Percentiles rank a stretch among this genome's conserved stretches.
Conservation (phyloP, 1,140 invertebrate genomes). For the Chironomus striatipennis region DNA sequence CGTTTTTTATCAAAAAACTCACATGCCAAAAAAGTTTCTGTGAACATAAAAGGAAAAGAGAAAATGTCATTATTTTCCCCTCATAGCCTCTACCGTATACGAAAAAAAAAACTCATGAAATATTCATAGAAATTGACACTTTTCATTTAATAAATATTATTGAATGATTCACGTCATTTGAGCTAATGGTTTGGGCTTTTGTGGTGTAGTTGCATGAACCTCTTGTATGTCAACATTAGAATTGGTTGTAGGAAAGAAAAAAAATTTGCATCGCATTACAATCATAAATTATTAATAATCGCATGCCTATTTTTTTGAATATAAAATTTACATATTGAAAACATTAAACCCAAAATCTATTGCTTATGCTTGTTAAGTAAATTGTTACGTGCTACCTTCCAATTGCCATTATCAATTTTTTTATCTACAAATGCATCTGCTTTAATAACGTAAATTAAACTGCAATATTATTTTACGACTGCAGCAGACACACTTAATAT, state of each 20-base stretch:
- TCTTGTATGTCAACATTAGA: background rate
- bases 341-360: background rate
- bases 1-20: background rate
- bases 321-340: background rate
- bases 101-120: background rate
- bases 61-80: background rate
- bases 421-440: background rate
- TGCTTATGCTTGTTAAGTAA: slow-evolving; percentile 7
- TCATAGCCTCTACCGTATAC: background rate
- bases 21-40: background rate
- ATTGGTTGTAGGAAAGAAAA: background rate
- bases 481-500: no score
- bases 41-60: slow-evolving; percentile 7
- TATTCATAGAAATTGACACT: slow-evolving; percentile 9
- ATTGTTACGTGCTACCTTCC: background rate
- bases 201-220: background rate
- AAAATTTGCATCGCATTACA: background rate
- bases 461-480: background rate
- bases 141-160: slow-evolving; percentile 6
- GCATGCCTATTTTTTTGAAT: background rate
- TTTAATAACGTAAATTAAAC: background rate
- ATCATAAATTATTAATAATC: slow-evolving; percentile 15
- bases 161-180: background rate
- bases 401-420: background rate
- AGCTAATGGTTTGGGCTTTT: slow-evolving; percentile 7